phyloP scores from a whole-genome alignment of 2,888 invertebrate species.

The Caradrina clavipalpis region DNA sequence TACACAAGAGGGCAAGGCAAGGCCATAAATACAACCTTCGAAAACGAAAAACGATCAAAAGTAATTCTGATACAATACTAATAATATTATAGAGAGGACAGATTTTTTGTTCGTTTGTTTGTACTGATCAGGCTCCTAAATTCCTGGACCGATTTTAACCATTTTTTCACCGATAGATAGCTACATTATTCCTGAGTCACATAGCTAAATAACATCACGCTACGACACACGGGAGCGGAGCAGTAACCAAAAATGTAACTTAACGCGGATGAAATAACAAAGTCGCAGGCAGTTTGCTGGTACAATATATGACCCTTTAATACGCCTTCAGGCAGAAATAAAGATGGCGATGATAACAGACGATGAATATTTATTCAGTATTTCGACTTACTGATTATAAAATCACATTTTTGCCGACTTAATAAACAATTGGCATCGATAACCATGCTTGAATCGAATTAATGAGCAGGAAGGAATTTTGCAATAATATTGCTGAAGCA shows the following conservation, averaged over 20 bases:
- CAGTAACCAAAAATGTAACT: no score
- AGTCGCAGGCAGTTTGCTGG: no score
- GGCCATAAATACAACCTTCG: conserved; percentile 33
- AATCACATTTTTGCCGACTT: conserved; percentile 57
- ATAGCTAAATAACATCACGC: no score
- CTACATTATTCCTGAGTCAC: no score
- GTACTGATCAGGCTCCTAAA: no score
- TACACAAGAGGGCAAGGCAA: conserved; percentile 25
- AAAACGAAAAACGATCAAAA: conserved; percentile 40
- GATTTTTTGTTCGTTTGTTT: no score
- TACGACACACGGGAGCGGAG: no score
- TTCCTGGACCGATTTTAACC: no score
- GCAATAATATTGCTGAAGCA: conserved; percentile 47
- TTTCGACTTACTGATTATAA: conserved; percentile 59
- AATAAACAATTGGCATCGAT: conserved; percentile 57
- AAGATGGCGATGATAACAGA: conserved; percentile 55
- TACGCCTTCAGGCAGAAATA: conserved; percentile 47
- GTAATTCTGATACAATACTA: conserved; percentile 17
- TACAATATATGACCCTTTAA: conserved; percentile 37
- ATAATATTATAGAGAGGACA: no score
- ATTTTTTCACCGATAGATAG: no score
- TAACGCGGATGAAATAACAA: no score
- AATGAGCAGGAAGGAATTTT: conserved; percentile 56
- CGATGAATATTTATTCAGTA: conserved; percentile 55
- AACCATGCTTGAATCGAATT: conserved; percentile 51